Evolutionary conservation across 2,113 vertebrate genomes (phyloP).

Genomic region (Cyanistes caeruleus): DNA sequence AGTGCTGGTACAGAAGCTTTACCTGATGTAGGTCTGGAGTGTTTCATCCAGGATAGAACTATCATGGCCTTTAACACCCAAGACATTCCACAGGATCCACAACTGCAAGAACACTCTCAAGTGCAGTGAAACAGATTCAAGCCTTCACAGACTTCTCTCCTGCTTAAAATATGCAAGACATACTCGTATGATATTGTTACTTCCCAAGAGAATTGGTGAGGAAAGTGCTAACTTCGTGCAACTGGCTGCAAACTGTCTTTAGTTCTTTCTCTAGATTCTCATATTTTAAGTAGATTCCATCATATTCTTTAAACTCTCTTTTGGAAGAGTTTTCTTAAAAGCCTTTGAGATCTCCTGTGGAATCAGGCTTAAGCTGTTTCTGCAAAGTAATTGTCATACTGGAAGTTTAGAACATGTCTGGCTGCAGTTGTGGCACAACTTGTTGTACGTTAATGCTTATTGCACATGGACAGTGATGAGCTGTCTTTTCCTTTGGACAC

Average conservation of each 20-base stretch:
- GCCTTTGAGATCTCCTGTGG: neutral
- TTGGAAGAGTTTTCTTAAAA: neutral
- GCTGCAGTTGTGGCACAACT: neutral
- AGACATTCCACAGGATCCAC: neutral
- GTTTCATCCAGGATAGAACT: neutral
- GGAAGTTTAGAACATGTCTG: neutral
- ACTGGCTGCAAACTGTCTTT: neutral
- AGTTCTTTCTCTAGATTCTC: neutral
- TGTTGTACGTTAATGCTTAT: neutral
- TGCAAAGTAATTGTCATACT: neutral
- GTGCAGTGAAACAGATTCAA: neutral
- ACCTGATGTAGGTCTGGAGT: neutral
- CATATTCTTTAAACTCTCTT: neutral
- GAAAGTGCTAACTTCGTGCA: neutral
- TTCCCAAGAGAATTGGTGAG: neutral
- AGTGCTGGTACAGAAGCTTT: neutral
- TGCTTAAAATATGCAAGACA: neutral
- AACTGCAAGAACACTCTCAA: neutral
- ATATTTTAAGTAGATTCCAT: neutral
- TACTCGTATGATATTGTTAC: neutral
- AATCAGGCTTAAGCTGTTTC: neutral
- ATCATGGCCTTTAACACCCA: neutral
- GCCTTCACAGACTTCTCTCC: neutral
- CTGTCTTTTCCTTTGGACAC: conserved; percentile 1
- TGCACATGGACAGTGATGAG: neutral